Base-by-base conservation (phyloP, 2,888 invertebrate genomes). In the Ichneumon xanthorius region DNA sequence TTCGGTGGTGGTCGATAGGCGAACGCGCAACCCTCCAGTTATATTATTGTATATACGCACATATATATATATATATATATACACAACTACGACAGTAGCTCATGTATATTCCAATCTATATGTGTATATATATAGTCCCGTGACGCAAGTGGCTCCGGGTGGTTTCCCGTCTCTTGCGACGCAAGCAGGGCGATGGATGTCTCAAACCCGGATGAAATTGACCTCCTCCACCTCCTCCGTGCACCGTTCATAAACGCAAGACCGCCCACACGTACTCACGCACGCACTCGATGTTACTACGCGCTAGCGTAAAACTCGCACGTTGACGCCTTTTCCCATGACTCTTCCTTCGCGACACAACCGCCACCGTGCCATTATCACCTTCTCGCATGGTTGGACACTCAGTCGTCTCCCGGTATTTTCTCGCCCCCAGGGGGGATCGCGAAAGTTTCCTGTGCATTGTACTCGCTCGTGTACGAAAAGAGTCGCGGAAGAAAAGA, bases 251-350 rank as follows among this genome's bases (percentile, higher is more conserved):
- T 50, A 50, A 53, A 33, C 30, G 30, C 30, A 16, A 33, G 33
- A 33, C 4, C 53, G 19, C n/a, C 30, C 40, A 22, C 40, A 19
- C 77, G 33, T 61, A 61, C 61, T 48, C 19, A 50, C 19, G 61
- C 33, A 22, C 61, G 26, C 22, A 19, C 53, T 19, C 22, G 16
- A 48, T 4, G 67, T 72, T 72, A 73, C 45, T 40, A 75, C 26
- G 68, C 75, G 79, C 48, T 70, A 75, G 55, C 58, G 75, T 82
- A 85, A 82, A 85, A 76, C 79, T 78, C 16, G 14, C 72, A 53
- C 81, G 40, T 79, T 72, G 81, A 85, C 68, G 82, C 85, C 79
- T 80, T 85, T 85, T 82, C 82, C 79, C 85, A 85, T 82, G 85
- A 82, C 75, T 79, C 82, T 82, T 85, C 55, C 26, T 67, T 72